Evolutionary conservation across 2,113 vertebrate species (phyloP).

Genomic region (Calyptomena viridis): DNA sequence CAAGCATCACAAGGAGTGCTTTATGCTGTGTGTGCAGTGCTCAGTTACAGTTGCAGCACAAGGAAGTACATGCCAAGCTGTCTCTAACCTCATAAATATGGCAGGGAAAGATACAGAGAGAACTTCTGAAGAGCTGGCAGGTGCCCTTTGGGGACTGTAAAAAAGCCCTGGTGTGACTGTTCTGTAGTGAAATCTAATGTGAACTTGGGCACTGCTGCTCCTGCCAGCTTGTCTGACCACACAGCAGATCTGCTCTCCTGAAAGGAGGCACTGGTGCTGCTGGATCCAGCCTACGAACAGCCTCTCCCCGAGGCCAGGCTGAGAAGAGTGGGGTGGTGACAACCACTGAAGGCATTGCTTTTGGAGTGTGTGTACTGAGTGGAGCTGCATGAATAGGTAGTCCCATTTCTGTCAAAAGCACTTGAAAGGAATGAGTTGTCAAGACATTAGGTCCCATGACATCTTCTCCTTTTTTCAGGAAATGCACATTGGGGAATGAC

Average conservation of each 20-base stretch:
- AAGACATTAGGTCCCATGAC: neutral
- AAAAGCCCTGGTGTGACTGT: neutral
- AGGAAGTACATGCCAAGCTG: neutral
- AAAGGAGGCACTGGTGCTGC: rapidly evolving
- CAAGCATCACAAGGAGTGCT: neutral
- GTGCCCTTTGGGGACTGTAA: neutral
- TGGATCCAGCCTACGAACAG: rapidly evolving
- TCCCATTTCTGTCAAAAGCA: constrained; percentile 23
- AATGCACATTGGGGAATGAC: neutral
- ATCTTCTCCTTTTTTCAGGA: neutral
- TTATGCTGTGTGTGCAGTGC: rapidly evolving
- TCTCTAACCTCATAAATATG: rapidly evolving
- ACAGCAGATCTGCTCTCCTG: neutral
- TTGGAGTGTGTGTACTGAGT: neutral
- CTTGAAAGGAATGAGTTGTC: neutral
- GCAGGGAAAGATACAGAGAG: neutral
- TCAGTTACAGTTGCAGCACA: neutral
- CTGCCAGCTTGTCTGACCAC: rapidly evolving
- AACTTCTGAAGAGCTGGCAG: neutral
- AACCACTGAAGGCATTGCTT: neutral
- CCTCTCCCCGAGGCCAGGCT: neutral
- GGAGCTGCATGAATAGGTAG: neutral
- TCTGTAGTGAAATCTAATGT: neutral
- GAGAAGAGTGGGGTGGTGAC: neutral
- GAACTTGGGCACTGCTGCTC: neutral